Conservation (phyloP, 2,797 vertebrate genomes). For the Schizopygopsis pylzovi region DNA sequence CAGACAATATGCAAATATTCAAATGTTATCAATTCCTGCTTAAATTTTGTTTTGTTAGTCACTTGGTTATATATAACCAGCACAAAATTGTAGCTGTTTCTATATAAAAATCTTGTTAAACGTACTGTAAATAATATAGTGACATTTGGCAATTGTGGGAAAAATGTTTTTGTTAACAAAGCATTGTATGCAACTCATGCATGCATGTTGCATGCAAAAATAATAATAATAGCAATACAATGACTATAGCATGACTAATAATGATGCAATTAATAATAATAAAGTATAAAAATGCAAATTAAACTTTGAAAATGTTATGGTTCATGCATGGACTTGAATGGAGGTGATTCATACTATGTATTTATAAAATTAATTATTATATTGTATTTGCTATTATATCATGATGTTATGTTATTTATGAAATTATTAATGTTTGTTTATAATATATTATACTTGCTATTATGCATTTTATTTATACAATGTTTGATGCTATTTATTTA, state of each 20-base stretch:
- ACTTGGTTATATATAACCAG: background rate
- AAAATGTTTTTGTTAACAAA: background rate
- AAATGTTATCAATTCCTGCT: background rate
- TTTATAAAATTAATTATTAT: background rate
- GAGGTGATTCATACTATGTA: background rate
- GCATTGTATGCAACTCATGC: background rate
- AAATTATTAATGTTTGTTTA: background rate
- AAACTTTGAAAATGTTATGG: background rate
- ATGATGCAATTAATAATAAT: background rate
- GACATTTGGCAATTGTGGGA: background rate
- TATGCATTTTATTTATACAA: background rate
- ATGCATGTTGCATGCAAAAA: background rate
- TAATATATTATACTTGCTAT: background rate
- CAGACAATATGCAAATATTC: constrained; percentile 1
- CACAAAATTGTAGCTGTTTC: background rate
- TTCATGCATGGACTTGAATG: background rate
- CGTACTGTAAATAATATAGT: background rate
- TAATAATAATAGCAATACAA: background rate
- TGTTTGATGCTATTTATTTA: background rate
- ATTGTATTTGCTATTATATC: background rate
- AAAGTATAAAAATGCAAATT: background rate
- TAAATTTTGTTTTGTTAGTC: background rate
- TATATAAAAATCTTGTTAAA: background rate
- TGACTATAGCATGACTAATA: background rate
- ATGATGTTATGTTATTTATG: background rate